These are phyloP conservation scores for Pseudochirops cupreus DNA, from an alignment of 2,797 vertebrate species.

Conservation along the genomic window DNA sequence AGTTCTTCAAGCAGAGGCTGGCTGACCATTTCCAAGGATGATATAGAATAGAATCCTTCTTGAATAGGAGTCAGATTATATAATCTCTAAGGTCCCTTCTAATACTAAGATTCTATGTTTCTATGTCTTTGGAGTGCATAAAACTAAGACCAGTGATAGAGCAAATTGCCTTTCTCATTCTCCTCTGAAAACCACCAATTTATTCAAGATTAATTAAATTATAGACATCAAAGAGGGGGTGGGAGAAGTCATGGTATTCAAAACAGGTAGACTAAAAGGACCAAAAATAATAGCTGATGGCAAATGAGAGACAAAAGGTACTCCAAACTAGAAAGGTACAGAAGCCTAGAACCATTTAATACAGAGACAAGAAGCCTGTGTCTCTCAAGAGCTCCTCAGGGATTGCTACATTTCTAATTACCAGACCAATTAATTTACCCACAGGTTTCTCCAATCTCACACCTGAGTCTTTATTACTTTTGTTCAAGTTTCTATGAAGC, in stretches of 20 bases:
- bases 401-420: not conserved
- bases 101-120: not conserved
- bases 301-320: not conserved
- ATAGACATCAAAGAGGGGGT: not conserved
- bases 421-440: not conserved
- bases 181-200: not conserved
- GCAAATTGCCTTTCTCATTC: not conserved
- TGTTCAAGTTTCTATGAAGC: not conserved
- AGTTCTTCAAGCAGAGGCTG: not conserved
- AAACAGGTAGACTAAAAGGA: not conserved
- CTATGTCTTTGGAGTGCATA: not conserved
- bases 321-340: not conserved
- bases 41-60: not conserved
- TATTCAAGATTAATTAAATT: not conserved
- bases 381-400: not conserved
- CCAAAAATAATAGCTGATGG: not conserved
- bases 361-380: not conserved
- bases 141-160: not conserved
- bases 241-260: not conserved
- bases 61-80: not conserved
- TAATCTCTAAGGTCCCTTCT: not conserved
- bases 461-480: not conserved
- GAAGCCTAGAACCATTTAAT: not conserved
- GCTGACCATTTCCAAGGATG: not conserved
- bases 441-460: not conserved